Conservation (phyloP, 2,888 invertebrate genomes). For the Caenorhabditis sp. region DNA sequence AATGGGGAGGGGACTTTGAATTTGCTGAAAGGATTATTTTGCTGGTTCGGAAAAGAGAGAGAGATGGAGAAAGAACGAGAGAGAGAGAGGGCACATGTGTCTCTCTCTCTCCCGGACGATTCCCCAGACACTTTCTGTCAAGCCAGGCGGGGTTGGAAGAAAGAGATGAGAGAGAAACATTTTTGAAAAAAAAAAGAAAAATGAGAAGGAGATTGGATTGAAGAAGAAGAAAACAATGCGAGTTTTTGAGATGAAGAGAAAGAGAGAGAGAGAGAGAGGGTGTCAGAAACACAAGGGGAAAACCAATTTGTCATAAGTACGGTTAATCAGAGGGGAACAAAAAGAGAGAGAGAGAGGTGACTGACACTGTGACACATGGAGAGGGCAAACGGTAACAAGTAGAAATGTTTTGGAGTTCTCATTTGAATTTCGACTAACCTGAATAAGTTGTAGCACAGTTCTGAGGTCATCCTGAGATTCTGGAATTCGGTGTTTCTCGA, state of each 20-base stretch:
- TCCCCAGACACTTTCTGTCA: slow-evolving; percentile 62
- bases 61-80: slow-evolving; percentile 16
- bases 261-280: neutral
- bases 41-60: neutral
- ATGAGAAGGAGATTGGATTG: slow-evolving; percentile 1
- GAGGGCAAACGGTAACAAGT: too few relatives aligned
- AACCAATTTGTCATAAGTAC: slow-evolving; percentile 57
- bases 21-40: slow-evolving; percentile 66
- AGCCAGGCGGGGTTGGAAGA: slow-evolving; percentile 37
- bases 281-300: neutral
- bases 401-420: too few relatives aligned
- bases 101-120: too few relatives aligned
- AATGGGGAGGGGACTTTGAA: slow-evolving; percentile 31
- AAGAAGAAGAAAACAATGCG: slow-evolving; percentile 1
- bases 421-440: too few relatives aligned
- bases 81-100: slow-evolving; percentile 51
- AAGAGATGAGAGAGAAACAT: slow-evolving; percentile 16
- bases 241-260: slow-evolving; percentile 1
- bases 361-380: neutral
- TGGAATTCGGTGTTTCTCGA: too few relatives aligned
- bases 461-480: too few relatives aligned
- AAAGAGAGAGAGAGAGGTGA: too few relatives aligned
- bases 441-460: too few relatives aligned
- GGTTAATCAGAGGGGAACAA: slow-evolving; percentile 32
- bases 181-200: slow-evolving; percentile 26